A percentile compares a stretch with the other conserved stretches of the same genome.
Conservation (phyloP, 1,140 invertebrate species). For the Drosophila pseudoobscura region DNA sequence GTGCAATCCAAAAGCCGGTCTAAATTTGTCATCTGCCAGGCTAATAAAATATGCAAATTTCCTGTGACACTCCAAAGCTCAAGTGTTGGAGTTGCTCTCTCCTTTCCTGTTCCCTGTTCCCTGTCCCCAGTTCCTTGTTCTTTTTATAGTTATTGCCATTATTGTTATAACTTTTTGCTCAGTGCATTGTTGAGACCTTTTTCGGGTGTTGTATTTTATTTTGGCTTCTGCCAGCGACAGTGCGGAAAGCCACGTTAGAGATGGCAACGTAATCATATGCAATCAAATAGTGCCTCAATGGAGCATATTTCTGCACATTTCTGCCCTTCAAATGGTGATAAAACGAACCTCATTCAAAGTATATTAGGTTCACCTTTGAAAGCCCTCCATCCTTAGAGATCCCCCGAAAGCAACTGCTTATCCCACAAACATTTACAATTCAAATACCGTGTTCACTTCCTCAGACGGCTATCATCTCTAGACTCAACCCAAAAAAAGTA, state of each 20-base stretch:
- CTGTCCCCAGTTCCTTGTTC: neutral
- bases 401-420: too few species aligned
- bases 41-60: constrained; percentile 76
- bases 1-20: constrained; percentile 32
- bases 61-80: constrained; percentile 39
- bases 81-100: constrained; percentile 16
- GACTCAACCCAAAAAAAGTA: neutral
- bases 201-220: neutral
- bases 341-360: too few species aligned
- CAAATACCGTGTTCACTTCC: too few species aligned
- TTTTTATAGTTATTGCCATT: constrained; percentile 9
- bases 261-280: neutral
- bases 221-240: neutral
- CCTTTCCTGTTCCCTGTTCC: constrained; percentile 3
- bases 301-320: too few species aligned
- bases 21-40: constrained; percentile 61
- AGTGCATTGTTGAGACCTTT: neutral
- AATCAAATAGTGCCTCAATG: too few species aligned
- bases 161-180: constrained; percentile 8
- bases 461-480: neutral
- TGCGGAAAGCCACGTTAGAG: neutral
- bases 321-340: too few species aligned
- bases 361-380: neutral
- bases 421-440: too few species aligned
- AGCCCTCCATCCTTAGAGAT: too few species aligned